Evolutionary conservation across 2,888 invertebrate genomes (phyloP), one percentile per base, ranked within the genome.

Genomic region (Catotricha subobsoleta): DNA sequence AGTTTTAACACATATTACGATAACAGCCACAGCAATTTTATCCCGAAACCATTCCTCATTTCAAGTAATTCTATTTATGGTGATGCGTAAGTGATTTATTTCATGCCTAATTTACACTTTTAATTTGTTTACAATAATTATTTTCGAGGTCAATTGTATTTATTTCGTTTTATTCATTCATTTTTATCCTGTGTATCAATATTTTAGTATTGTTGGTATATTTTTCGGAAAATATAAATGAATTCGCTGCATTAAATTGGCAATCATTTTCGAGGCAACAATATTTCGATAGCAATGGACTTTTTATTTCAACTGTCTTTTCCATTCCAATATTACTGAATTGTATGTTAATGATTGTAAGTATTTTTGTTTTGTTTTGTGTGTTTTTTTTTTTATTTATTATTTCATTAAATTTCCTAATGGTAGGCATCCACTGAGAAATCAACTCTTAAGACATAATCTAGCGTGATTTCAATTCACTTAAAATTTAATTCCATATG

Each of bases 271-370:
- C 91, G 0, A 73, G 77, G 50, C 88, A 92, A 52, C 91, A 91
- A 57, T 92, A 91, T 61, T 92, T 92, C 60, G 92, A 92, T 60
- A 83, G 83, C 53, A 83, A 83, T 65, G 92, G 92, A 16, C 67
- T 91, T 40, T 92, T 92, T 59, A 90, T 92, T 69, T 91, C 91
- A 1, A 73, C 88, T 10, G 84, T 91, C 18, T 90, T 90, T 63
- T 91, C 88, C n/a, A 78, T 86, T 56, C 92, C 92, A 18, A 80
- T 91, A 54, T 67, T 92, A 43, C 69, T 91, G 40, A 91, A 90
- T 63, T 91, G 90, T 58, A 82, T 91, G 77, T 71, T 91, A 48
- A 79, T 91, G 74, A 83, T 92, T 72, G 90, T 91, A 70, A 80
- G 86, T 77, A 54, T 42, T 39, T 23, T 31, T 23, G 15, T 20